Percentiles rank a stretch among this genome's conserved stretches.
phyloP scores from a whole-genome alignment of 2,888 invertebrate species.

The Phytoseiulus persimilis region DNA sequence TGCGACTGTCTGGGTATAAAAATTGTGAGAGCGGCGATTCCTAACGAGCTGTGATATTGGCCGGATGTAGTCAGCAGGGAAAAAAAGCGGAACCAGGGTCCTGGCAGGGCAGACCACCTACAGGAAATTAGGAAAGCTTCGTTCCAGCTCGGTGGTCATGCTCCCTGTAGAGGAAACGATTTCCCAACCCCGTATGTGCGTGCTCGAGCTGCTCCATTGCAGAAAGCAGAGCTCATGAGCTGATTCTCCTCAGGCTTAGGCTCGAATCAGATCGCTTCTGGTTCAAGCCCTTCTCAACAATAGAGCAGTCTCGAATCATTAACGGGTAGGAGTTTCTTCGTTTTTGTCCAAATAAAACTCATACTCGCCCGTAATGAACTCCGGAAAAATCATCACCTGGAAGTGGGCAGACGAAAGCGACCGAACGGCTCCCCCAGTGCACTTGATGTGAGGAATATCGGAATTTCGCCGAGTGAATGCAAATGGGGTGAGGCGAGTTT shows the following conservation, averaged over 20 bases:
- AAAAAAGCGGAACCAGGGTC: not conserved
- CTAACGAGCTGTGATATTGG: not conserved
- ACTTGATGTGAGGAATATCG: not conserved
- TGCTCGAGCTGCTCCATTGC: not conserved
- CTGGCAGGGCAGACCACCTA: not conserved
- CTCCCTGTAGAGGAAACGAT: not conserved
- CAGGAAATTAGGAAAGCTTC: not conserved
- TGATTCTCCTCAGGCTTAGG: not conserved
- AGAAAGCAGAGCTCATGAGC: not conserved
- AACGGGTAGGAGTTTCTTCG: no score
- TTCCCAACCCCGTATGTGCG: not conserved
- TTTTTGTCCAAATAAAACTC: not conserved
- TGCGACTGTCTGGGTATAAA: not conserved
- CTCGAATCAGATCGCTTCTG: no score
- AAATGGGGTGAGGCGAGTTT: not conserved
- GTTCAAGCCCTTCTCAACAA: no score
- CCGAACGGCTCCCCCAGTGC: not conserved
- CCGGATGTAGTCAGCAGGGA: not conserved
- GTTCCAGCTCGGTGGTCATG: not conserved
- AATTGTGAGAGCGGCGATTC: not conserved
- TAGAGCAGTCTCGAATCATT: no score
- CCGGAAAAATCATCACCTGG: not conserved
- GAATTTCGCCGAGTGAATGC: not conserved
- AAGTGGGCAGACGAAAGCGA: not conserved
- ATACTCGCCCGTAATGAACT: not conserved